Evolutionary conservation across 1,140 invertebrate species (phyloP).

Genomic region (Palaemon carinicauda): DNA sequence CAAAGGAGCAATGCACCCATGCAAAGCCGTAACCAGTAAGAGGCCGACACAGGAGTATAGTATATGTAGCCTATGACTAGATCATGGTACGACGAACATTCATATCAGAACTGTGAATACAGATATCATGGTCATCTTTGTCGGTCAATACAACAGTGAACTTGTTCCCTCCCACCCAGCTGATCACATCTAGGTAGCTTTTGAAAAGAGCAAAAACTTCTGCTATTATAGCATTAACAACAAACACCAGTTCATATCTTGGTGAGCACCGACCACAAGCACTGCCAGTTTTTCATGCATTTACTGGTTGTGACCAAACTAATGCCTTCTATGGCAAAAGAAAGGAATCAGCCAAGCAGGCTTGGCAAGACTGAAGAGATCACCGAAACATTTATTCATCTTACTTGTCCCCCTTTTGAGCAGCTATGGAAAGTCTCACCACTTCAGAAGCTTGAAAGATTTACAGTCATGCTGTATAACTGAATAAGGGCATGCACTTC

Average conservation of each 20-base stretch:
- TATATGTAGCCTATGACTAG: too few relatives aligned
- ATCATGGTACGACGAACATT: too few relatives aligned
- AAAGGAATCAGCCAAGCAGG: constrained; percentile 3
- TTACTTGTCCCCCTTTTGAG: constrained; percentile 1
- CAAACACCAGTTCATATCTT: neutral
- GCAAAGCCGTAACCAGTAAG: too few relatives aligned
- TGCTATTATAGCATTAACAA: constrained; percentile 6
- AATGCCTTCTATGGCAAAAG: neutral
- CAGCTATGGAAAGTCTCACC: neutral
- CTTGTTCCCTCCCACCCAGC: neutral
- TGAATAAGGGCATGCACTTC: constrained; percentile 5
- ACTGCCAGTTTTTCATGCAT: constrained; percentile 23
- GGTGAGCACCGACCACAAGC: constrained; percentile 3
- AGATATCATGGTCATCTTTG: neutral
- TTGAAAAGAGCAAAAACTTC: constrained; percentile 26
- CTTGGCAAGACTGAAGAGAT: constrained; percentile 14
- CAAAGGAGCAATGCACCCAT: too few relatives aligned
- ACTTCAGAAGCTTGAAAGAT: neutral
- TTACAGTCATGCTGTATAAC: constrained; percentile 20
- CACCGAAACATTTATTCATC: neutral
- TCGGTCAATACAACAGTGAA: neutral
- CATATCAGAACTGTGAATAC: neutral
- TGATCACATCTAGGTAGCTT: constrained; percentile 22
- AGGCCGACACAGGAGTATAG: too few relatives aligned
- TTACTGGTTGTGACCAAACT: constrained; percentile 13